Conservation (phyloP, 2,113 vertebrate species). For the Butorides virescens region DNA sequence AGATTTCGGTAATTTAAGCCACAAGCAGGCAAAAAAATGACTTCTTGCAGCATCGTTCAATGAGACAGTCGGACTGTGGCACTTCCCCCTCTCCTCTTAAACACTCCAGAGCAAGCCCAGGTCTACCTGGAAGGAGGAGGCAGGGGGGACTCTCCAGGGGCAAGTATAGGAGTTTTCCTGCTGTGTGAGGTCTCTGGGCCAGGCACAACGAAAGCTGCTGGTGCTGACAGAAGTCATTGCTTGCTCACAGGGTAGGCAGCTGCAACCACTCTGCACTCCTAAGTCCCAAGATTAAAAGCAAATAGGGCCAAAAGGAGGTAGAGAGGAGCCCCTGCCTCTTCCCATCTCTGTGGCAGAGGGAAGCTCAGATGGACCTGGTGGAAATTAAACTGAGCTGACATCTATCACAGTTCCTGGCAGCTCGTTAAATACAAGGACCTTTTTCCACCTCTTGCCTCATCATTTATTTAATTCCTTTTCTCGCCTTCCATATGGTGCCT, state of each 20-base stretch:
- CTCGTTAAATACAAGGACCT: background rate
- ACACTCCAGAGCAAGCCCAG: background rate
- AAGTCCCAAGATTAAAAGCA: background rate
- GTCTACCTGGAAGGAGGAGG: background rate
- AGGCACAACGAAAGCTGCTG: background rate
- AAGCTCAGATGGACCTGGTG: background rate
- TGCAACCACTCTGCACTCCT: background rate
- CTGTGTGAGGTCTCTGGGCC: background rate
- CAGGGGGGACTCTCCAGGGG: background rate
- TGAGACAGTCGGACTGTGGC: background rate
- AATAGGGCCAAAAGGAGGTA: background rate
- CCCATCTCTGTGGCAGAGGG: background rate
- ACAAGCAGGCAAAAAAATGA: background rate
- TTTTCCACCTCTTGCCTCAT: conserved; percentile 25
- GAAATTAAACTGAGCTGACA: conserved; percentile 4
- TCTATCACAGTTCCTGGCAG: conserved; percentile 9
- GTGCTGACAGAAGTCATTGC: background rate
- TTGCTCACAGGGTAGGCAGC: background rate
- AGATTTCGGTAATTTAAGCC: background rate
- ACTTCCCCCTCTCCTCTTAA: background rate
- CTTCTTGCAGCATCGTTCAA: background rate
- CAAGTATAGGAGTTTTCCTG: background rate
- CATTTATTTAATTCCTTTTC: conserved; percentile 50
- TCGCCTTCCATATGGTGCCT: conserved; percentile 5
- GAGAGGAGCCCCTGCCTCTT: background rate